These are phyloP conservation scores for Apostichopus japonicus DNA, from an alignment of 35 echinoderm and acorn worm genomes.

Conservation along the genomic window DNA sequence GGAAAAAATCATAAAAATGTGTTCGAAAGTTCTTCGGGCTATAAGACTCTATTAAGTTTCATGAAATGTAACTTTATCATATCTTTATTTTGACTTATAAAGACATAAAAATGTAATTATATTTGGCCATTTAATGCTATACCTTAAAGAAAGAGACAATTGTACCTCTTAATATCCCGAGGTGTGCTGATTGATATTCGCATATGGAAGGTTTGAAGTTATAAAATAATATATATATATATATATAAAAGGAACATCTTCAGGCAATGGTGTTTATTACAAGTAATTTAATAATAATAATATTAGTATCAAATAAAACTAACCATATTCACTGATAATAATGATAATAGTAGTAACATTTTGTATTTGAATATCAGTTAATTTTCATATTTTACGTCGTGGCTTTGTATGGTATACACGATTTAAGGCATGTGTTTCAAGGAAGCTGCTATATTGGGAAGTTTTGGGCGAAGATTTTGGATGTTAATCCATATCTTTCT, in stretches of 20 bases:
- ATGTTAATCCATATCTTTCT: too few relatives aligned
- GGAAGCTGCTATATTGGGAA: too few relatives aligned
- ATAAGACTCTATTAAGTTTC: conserved; percentile 16
- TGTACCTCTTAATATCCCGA: background rate
- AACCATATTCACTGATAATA: too few relatives aligned
- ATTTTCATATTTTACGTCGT: too few relatives aligned
- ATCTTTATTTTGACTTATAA: conserved; percentile 7
- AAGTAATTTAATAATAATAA: background rate
- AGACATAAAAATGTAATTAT: background rate
- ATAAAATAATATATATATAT: background rate
- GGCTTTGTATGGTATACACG: too few relatives aligned
- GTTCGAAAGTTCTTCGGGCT: conserved; percentile 7
- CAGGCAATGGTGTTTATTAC: background rate
- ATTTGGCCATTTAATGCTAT: background rate
- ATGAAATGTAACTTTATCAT: background rate
- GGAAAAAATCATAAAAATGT: background rate
- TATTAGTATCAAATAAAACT: background rate
- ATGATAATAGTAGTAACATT: too few relatives aligned
- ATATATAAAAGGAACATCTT: background rate
- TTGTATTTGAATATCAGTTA: too few relatives aligned
- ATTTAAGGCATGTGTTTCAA: too few relatives aligned
- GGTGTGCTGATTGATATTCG: background rate
- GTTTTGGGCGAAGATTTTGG: too few relatives aligned
- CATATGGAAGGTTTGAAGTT: background rate
- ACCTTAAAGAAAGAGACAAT: background rate